Percentiles rank a stretch among this genome's conserved stretches.
Evolutionary conservation across 2,797 vertebrate genomes (phyloP).

Genomic region (Tinamus major): DNA sequence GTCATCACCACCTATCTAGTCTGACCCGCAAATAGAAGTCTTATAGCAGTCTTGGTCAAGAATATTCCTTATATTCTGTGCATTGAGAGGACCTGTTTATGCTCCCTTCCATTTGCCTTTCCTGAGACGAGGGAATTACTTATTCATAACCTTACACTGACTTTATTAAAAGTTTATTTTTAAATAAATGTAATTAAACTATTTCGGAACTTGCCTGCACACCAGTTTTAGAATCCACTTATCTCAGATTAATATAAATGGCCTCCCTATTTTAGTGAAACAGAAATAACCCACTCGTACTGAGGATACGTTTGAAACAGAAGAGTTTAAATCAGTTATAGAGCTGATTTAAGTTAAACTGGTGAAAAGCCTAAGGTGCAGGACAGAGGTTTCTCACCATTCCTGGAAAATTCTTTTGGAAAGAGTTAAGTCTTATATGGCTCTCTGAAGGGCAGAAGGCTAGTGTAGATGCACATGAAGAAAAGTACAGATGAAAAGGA

Average conservation of each 20-base stretch:
- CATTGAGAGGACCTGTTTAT: background rate
- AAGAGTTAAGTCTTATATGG: background rate
- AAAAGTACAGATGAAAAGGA: background rate
- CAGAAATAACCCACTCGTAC: background rate
- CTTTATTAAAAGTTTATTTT: conserved; percentile 37
- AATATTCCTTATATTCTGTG: background rate
- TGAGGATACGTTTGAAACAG: background rate
- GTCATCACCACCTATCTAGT: background rate
- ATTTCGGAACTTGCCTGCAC: background rate
- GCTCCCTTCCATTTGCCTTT: conserved; percentile 1
- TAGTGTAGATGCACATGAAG: background rate
- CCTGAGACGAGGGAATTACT: background rate
- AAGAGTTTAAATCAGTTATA: conserved; percentile 21
- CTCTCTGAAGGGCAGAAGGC: background rate
- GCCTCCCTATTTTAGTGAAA: background rate
- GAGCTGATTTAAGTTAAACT: background rate
- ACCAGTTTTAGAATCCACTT: conserved; percentile 24
- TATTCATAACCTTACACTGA: background rate
- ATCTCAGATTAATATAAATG: conserved; percentile 15
- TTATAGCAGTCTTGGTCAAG: background rate
- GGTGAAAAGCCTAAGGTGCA: background rate
- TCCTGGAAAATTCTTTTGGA: background rate
- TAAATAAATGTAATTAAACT: conserved; percentile 32
- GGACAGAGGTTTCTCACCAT: background rate
- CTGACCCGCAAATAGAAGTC: background rate